Evolutionary conservation across 2,888 invertebrate species (phyloP), one percentile per base, ranked within the genome.

Genomic region (Rhaphigaster nebulosa): DNA sequence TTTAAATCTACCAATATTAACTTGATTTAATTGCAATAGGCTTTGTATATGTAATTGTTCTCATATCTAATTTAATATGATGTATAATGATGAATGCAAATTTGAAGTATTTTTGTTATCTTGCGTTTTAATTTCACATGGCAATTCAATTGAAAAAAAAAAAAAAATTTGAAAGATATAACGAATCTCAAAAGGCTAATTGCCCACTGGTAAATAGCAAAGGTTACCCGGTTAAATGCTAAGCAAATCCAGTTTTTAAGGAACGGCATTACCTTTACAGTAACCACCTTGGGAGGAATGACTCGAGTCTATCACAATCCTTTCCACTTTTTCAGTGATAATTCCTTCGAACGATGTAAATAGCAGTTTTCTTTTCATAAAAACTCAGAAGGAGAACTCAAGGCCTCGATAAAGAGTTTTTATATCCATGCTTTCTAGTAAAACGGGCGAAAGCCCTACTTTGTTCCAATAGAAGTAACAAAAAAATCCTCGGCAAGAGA

Each of bases 381-480:
- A 80, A 80, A 80, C 23, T 41, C 41, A 10, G 41, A 12, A n/a
- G 84, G 45, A 50, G n/a, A 80, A 41, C 34, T 70, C 13, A 60
- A 88, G 88, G 60, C 88, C 88, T 45, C 88, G 65, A 60, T 88
- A 45, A 84, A 84, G 56, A 34, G 88, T 88, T 56, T 88, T 88
- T 88, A 60, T 41, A 60, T 88, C 88, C 34, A 56, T 56, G 88
- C 88, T 88, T 88, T 88, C 88, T 88, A 54, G 88, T 88, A 60
- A 88, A 88, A 88, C 88, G 88, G 88, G 88, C 88, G 56, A 88
- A 88, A 88, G 88, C 88, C 88, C 88, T 88, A 88, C 88, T 88
- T 88, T 60, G 88, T 60, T 60, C 88, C 56, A 88, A 88, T 88
- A 88, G 88, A 65, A 41, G 26, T 34, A 60, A 88, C 88, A 88